Conservation (phyloP, 1,140 invertebrate genomes). For the Holotrichia oblita region DNA sequence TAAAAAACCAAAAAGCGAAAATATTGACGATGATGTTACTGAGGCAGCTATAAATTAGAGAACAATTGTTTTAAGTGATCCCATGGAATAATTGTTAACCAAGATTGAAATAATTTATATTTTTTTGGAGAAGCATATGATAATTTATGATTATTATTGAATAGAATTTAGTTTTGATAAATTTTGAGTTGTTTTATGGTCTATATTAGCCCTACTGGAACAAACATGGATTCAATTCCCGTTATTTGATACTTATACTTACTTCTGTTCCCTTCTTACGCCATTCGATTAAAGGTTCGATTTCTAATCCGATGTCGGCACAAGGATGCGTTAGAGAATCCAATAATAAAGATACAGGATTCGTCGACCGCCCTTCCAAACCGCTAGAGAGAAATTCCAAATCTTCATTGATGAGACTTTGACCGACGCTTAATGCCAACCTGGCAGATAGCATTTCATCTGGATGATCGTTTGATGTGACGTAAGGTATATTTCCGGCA, state of each 20-base stretch:
- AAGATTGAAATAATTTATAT: too few species aligned
- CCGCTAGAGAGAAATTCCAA: slow-evolving; percentile 70
- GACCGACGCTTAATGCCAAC: slow-evolving; percentile 62
- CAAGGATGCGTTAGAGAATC: slow-evolving; percentile 82
- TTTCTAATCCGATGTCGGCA: slow-evolving; percentile 82
- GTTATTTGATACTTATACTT: slow-evolving; percentile 25
- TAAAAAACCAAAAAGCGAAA: too few species aligned
- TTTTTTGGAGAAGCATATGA: too few species aligned
- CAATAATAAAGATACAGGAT: slow-evolving; percentile 83
- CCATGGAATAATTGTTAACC: too few species aligned
- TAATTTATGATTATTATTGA: too few species aligned
- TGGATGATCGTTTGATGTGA: slow-evolving; percentile 74
- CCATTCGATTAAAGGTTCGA: slow-evolving; percentile 80
- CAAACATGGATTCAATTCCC: not conserved
- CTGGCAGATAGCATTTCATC: slow-evolving; percentile 82
- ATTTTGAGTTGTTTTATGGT: too few species aligned
- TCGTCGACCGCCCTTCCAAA: slow-evolving; percentile 81
- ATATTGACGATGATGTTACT: too few species aligned
- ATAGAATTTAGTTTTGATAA: too few species aligned
- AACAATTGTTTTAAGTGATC: too few species aligned
- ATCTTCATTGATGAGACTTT: slow-evolving; percentile 66
- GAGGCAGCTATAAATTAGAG: too few species aligned
- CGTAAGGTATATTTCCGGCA: slow-evolving; percentile 84
- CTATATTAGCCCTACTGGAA: too few species aligned
- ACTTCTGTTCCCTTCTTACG: slow-evolving; percentile 68